Percentiles rank a stretch among this genome's conserved stretches.
Conservation (phyloP, 2,888 invertebrate genomes). For the Epsilonema sp. region DNA sequence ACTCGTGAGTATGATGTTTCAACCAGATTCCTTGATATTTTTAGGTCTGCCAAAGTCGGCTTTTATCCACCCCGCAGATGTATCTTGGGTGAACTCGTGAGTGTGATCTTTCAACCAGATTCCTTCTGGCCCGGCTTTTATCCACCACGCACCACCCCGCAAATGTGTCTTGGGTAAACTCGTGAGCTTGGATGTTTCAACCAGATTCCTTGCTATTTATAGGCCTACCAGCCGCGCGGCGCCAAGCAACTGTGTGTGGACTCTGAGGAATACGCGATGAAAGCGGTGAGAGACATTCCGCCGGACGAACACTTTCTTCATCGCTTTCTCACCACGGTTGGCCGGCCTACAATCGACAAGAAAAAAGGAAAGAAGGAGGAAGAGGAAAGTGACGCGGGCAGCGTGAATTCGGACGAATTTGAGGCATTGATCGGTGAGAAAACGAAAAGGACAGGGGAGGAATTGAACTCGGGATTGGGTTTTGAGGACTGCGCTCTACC, state of each 20-base stretch:
- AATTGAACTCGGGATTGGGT: no score
- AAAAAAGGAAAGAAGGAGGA: conserved; percentile 10
- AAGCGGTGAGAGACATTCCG: conserved; percentile 43
- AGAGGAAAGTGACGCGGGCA: conserved; percentile 3
- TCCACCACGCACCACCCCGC: no score
- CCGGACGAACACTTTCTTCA: conserved; percentile 72
- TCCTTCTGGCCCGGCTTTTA: no score
- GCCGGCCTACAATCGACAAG: no score
- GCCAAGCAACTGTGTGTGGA: conserved; percentile 4
- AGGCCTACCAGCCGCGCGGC: conserved; percentile 23
- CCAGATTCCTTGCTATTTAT: no score
- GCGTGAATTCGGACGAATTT: conserved; percentile 7
- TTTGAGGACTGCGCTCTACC: no score
- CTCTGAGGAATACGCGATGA: conserved; percentile 10
- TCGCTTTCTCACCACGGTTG: conserved; percentile 27
- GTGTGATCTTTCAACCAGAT: conserved; percentile 48
- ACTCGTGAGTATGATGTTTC: no score
- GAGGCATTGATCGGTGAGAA: conserved; percentile 5
- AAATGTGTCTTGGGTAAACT: no score
- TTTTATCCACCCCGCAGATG: conserved; percentile 46
- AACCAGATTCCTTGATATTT: no score
- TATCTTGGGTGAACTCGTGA: conserved; percentile 56
- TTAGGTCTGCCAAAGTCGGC: no score
- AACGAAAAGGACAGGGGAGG: no score
- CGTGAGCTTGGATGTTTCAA: no score